Conservation (phyloP, 2,888 invertebrate species). For the Trachelus tabidus region DNA sequence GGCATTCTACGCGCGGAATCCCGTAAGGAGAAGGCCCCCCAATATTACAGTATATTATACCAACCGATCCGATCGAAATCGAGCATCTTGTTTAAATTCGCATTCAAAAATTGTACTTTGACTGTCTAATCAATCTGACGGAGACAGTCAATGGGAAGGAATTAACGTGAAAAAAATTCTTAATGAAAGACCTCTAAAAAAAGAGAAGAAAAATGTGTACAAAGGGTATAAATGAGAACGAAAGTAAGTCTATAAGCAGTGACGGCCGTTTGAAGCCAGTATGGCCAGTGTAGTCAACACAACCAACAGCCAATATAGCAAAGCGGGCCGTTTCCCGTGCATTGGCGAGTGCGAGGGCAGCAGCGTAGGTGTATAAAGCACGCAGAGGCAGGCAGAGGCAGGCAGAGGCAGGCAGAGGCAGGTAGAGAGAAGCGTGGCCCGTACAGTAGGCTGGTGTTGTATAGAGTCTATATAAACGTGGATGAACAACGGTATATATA, state of each 20-base stretch:
- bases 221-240: not conserved
- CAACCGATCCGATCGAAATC: not conserved
- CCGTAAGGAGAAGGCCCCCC: not conserved
- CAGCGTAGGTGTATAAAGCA: not conserved
- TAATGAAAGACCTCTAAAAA: not conserved
- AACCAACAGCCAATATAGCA: not conserved
- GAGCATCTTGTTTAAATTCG: not conserved
- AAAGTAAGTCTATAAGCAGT: not conserved
- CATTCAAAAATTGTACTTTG: not conserved
- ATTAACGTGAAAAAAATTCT: not conserved
- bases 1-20: constrained; percentile 5
- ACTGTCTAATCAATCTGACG: not conserved
- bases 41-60: not conserved
- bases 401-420: constrained; percentile 12
- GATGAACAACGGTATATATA: constrained; percentile 46
- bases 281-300: not conserved
- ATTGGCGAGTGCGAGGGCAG: not conserved
- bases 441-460: not conserved
- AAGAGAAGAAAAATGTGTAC: not conserved
- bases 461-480: constrained; percentile 38
- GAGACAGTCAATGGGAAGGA: not conserved
- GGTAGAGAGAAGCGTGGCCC: not conserved
- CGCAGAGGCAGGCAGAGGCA: constrained; percentile 19
- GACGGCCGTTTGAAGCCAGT: not conserved
- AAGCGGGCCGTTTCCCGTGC: not conserved